Base-by-base conservation (phyloP, 2,797 vertebrate species). In the Pseudochaenichthys georgianus region DNA sequence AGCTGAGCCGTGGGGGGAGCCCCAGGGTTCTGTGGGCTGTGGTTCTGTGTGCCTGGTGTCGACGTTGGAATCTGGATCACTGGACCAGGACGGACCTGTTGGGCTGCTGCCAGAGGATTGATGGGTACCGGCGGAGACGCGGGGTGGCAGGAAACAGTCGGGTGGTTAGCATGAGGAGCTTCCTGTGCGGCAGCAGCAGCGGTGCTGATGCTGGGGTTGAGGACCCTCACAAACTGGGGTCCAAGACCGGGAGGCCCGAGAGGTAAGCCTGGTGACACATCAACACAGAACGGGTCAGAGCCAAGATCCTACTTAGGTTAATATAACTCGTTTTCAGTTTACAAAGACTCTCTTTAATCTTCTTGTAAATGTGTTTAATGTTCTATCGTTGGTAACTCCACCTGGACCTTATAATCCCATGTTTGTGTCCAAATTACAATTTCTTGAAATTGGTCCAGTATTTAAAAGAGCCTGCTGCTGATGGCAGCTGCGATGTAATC, bases 51-150 rank as follows among this genome's bases (percentile, higher is more conserved):
- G 79, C 94, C 90, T 28, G 94, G 80, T 50, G 89, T 84, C 17
- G 95, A 91, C 6, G 94, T 94, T 16, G 96, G 92, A 84, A 97
- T 96, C 92, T 97, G 98, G 83, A 97, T 95, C 86, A 95, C 31
- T 0, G 76, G 80, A 59, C 73, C 81, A 3, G 90, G 78, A 92
- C 91, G 88, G 94, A 93, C 76, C 94, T 91, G 93, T 92, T 95
- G 96, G 66, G 83, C 89, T 77, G 95, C 93, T 89, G 95, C 81
- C 83, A 94, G 92, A 87, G 94, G 93, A 91, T 95, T 97, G 71
- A 95, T 92, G 76, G 96, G 61, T 59, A 89, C 84, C 92, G 95
- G 94, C 83, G 88, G 93, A 81, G 95, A 81, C 77, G 87, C 94
- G 91, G 73, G 94, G 94, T 92, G 96, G 85, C 93, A 96, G 70